Conservation (phyloP, 2,797 vertebrate genomes). For the Arrhamphus sclerolepis region DNA sequence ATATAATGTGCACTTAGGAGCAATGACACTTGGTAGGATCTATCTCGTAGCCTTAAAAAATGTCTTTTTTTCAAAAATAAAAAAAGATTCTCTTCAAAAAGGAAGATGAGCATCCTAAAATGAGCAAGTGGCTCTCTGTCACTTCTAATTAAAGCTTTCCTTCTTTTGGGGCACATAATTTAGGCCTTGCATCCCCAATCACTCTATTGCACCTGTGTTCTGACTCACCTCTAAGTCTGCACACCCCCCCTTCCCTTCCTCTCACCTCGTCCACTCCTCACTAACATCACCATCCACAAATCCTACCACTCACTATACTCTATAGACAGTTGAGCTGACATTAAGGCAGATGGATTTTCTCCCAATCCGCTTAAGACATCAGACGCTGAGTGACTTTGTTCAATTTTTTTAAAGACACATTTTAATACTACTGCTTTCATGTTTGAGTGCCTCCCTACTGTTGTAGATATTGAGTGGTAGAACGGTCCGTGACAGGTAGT, state of each 20-base stretch:
- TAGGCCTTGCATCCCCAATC: constrained; percentile 34
- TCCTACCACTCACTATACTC: constrained; percentile 56
- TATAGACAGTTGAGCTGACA: constrained; percentile 71
- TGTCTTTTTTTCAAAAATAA: constrained; percentile 26
- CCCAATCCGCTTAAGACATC: constrained; percentile 85
- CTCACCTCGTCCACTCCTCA: constrained; percentile 63
- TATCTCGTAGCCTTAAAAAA: constrained; percentile 26
- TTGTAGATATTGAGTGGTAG: constrained; percentile 70
- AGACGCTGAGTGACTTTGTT: constrained; percentile 75
- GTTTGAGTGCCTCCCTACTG: constrained; percentile 79
- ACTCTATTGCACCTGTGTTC: constrained; percentile 47
- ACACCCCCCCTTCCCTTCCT: constrained; percentile 32
- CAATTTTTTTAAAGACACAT: constrained; percentile 77
- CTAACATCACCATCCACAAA: constrained; percentile 62
- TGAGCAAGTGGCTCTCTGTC: constrained; percentile 53
- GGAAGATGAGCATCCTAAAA: constrained; percentile 51
- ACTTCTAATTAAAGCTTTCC: constrained; percentile 54
- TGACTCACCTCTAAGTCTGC: constrained; percentile 28
- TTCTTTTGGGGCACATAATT: constrained; percentile 40
- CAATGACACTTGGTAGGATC: constrained; percentile 24
- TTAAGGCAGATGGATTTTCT: constrained; percentile 82
- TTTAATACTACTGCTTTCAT: constrained; percentile 81
- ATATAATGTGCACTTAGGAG: constrained; percentile 6
- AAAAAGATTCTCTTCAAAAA: constrained; percentile 46
- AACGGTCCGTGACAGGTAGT: constrained; percentile 60